Conservation (phyloP, 2,797 vertebrate genomes). For the Xiphorhynchus erythropygius region DNA sequence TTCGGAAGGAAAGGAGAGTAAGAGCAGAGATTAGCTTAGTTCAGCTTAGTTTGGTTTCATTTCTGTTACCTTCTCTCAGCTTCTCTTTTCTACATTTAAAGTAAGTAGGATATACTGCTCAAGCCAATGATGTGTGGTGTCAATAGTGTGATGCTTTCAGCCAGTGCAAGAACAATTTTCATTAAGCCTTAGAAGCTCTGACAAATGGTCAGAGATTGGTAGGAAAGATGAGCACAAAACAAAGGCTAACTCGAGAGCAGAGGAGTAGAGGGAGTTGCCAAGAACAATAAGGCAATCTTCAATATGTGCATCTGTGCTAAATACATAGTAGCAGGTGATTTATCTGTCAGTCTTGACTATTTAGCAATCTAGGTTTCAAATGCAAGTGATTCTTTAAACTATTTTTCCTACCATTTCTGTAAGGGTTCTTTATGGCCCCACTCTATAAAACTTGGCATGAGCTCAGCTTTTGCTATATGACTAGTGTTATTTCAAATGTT, state of each 20-base stretch:
- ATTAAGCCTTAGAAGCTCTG: neutral
- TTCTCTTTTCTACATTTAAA: neutral
- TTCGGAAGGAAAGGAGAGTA: neutral
- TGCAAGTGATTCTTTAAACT: neutral
- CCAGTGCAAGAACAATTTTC: neutral
- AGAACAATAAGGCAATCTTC: neutral
- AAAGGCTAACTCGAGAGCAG: neutral
- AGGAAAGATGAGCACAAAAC: neutral
- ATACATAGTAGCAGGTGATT: neutral
- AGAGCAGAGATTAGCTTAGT: neutral
- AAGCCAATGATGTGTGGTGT: neutral
- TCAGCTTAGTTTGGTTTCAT: neutral
- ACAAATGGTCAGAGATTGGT: neutral
- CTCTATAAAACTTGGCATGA: neutral
- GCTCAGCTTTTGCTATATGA: neutral
- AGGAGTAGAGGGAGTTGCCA: neutral
- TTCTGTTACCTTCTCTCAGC: neutral
- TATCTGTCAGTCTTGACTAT: neutral
- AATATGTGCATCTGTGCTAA: neutral
- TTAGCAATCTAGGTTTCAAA: neutral
- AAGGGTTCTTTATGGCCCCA: neutral
- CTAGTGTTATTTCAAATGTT: neutral
- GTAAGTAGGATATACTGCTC: neutral
- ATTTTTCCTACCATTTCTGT: neutral
- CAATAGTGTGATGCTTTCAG: neutral